Evolutionary conservation across 1,140 invertebrate species (phyloP).

Genomic region (Watersipora subatra): DNA sequence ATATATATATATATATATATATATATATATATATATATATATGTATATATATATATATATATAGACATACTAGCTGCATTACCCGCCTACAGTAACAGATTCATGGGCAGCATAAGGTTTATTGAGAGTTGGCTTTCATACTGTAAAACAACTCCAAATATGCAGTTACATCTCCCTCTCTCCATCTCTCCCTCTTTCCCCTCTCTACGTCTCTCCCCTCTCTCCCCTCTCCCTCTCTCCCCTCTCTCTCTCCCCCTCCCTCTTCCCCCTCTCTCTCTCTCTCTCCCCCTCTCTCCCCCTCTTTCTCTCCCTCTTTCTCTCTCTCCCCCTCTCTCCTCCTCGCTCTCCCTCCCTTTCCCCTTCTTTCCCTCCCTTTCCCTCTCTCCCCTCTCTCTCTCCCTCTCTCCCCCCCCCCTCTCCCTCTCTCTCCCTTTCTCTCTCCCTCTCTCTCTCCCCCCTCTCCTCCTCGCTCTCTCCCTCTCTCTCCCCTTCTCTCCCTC

Average conservation of each 20-base stretch:
- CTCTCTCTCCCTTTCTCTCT: not conserved
- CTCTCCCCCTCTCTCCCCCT: not conserved
- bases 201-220: not conserved
- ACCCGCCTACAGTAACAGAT: no score
- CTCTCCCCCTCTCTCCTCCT: no score
- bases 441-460: constrained; percentile 8
- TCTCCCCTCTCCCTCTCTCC: not conserved
- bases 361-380: not conserved
- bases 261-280: not conserved
- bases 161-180: no score
- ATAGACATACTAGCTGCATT: no score
- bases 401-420: constrained; percentile 8
- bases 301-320: constrained; percentile 5
- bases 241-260: not conserved
- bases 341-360: constrained; percentile 3
- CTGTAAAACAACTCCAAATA: no score
- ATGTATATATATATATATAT: not conserved
- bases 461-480: constrained; percentile 5
- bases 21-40: constrained; percentile 9
- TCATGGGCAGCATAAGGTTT: no score
- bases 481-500: constrained; percentile 1
- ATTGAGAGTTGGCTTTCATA: no score
- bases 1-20: constrained; percentile 7
- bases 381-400: constrained; percentile 4
- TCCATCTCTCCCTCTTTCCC: not conserved